A percentile compares a stretch with the other conserved stretches of the same genome.
phyloP scores from a whole-genome alignment of 1,140 invertebrate species.

The Zaprionus ornatus region DNA sequence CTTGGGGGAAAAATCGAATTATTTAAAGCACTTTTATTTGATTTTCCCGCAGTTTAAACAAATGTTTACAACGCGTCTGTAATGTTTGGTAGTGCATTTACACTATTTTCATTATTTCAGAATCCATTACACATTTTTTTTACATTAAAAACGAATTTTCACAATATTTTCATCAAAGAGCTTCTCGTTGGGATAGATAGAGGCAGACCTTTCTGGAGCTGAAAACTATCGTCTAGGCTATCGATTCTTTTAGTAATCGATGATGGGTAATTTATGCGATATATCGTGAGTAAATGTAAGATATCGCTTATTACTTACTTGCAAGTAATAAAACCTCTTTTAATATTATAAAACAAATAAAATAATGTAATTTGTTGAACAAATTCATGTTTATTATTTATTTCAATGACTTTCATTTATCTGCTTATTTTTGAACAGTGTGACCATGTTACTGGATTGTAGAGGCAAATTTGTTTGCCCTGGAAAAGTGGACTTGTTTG shows the following conservation, averaged over 20 bases:
- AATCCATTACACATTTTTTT: constrained; percentile 26
- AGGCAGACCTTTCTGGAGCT: constrained; percentile 28
- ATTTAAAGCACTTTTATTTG: constrained; percentile 17
- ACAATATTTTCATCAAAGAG: constrained; percentile 50
- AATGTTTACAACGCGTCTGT: constrained; percentile 10
- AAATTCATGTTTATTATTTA: not conserved
- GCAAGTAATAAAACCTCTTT: not conserved
- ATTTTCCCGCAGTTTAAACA: constrained; percentile 1
- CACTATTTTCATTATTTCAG: constrained; percentile 40
- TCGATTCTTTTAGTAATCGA: constrained; percentile 6
- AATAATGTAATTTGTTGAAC: not conserved
- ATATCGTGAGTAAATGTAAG: not conserved
- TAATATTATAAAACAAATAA: not conserved
- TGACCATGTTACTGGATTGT: not conserved
- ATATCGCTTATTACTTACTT: not conserved
- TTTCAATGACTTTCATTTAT: not conserved
- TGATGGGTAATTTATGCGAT: not conserved
- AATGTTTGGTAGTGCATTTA: constrained; percentile 10
- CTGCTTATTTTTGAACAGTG: not conserved
- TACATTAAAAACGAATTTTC: constrained; percentile 43
- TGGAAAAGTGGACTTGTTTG: not conserved
- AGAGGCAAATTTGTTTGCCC: not conserved
- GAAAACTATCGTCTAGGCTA: constrained; percentile 8
- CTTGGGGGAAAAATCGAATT: constrained; percentile 49
- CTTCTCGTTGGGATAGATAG: constrained; percentile 33